Base-by-base conservation (phyloP, 1,140 invertebrate genomes). In the Drosophila sp. region DNA sequence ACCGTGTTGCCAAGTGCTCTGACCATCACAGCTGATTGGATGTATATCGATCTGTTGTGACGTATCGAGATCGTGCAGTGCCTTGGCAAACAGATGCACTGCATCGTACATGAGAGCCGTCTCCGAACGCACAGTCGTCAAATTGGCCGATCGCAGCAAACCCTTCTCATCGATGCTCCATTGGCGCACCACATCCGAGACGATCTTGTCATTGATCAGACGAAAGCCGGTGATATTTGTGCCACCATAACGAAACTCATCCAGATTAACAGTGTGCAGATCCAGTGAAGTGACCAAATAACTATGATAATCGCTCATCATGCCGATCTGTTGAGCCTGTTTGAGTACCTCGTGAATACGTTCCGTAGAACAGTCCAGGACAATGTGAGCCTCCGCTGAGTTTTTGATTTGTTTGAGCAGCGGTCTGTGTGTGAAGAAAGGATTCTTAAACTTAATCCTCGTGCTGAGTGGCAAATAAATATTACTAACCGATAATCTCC, bases 21-120 rank as follows among this genome's bases (percentile, higher is more conserved):
- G 95, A 2, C 96, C 96, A 75, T 98, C 97, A 91, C 98, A 99
- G 11, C 96, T 97, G 17, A 99, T 93, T 0, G 96, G 95, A 85
- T 96, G 96, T 67, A 98, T 96, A 90, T 97, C 96, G 55, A 98
- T 97, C 90, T 97, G 95, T 91, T 98, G 96, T 41, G 96, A 97
- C 35, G 96, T 95, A 92, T 98, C 97, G 70, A 99, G 93, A 79
- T 98, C 97, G 86, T 98, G 96, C 11, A 99, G 93, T 0, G 98
- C 98, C 92, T 96, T 97, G n/a, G 97, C 96, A 89, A 99, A 99
- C 60, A 99, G 93, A 92, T 96, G 95, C 27, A 99, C 98, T 3
- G 98, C 98, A 91, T 99, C 98, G 91, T 98, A 99, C 94, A 98
- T 97, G 54, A 99, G 92, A 2, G 98, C 98, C 4, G 97, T 98